These are phyloP conservation scores for Proctacanthus coquilletti DNA, from an alignment of 1,140 invertebrate species.

Conservation along the genomic window DNA sequence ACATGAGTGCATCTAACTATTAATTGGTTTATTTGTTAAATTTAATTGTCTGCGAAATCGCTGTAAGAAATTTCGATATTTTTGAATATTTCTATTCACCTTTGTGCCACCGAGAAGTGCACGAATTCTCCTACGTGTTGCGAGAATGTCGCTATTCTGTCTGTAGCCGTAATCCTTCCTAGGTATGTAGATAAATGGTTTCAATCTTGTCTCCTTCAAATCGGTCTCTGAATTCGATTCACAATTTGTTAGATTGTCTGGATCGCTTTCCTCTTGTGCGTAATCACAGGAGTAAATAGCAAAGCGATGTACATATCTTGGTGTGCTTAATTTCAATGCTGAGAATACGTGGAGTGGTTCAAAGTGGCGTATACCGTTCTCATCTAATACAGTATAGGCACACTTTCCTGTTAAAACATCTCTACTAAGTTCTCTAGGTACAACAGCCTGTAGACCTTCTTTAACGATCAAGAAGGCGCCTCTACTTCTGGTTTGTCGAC, in stretches of 20 bases:
- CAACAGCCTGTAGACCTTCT: conserved; percentile 56
- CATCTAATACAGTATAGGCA: conserved; percentile 59
- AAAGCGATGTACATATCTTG: conserved; percentile 40
- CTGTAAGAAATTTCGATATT: neutral
- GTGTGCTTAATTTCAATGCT: conserved; percentile 46
- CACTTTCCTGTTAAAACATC: conserved; percentile 58
- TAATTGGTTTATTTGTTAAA: too few relatives aligned
- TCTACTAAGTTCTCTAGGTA: conserved; percentile 55
- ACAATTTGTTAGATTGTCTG: too few relatives aligned
- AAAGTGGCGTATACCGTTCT: conserved; percentile 58
- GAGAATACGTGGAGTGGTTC: conserved; percentile 59
- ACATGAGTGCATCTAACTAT: too few relatives aligned
- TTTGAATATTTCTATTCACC: conserved; percentile 1
- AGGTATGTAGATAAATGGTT: conserved; percentile 8
- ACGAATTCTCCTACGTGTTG: neutral
- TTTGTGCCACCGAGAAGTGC: neutral
- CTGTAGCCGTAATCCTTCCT: neutral
- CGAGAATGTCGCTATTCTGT: neutral
- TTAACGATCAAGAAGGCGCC: conserved; percentile 57
- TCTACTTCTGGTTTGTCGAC: conserved; percentile 36
- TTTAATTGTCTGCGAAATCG: neutral
- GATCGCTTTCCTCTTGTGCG: conserved; percentile 35
- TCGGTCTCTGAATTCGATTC: too few relatives aligned
- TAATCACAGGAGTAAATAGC: conserved; percentile 47
- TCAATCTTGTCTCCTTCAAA: conserved; percentile 31